phyloP scores from a whole-genome alignment of 2,797 vertebrate species.

The Trichosurus vulpecula region DNA sequence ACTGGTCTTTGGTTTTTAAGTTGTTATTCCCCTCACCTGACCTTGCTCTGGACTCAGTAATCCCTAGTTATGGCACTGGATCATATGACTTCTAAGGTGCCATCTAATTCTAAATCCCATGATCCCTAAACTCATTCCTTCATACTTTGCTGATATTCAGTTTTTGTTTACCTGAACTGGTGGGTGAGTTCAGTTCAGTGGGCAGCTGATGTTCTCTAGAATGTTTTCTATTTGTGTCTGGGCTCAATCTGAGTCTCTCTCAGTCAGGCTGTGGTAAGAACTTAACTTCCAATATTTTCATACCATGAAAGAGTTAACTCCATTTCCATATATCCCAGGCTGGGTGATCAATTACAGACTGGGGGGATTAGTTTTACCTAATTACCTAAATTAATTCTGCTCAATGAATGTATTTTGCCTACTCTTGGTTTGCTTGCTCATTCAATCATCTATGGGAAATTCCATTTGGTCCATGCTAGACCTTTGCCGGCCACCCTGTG shows the following conservation, averaged over 20 bases:
- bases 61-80: not conserved
- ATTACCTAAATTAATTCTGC: constrained; percentile 12
- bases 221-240: not conserved
- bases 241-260: not conserved
- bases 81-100: not conserved
- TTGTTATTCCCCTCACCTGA: not conserved
- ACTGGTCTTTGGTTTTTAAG: not conserved
- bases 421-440: not conserved
- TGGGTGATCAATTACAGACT: not conserved
- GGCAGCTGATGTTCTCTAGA: not conserved
- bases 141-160: not conserved
- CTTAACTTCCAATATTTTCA: not conserved
- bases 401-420: constrained; percentile 4
- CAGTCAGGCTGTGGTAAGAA: not conserved
- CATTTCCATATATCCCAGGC: not conserved
- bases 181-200: not conserved
- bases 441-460: not conserved
- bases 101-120: not conserved
- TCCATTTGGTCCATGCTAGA: not conserved
- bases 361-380: not conserved
- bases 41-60: not conserved
- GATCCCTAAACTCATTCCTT: not conserved
- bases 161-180: not conserved
- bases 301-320: not conserved
- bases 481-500: not conserved